phyloP scores from a whole-genome alignment of 2,797 vertebrate genomes.

The Chaetophractus vellerosus region DNA sequence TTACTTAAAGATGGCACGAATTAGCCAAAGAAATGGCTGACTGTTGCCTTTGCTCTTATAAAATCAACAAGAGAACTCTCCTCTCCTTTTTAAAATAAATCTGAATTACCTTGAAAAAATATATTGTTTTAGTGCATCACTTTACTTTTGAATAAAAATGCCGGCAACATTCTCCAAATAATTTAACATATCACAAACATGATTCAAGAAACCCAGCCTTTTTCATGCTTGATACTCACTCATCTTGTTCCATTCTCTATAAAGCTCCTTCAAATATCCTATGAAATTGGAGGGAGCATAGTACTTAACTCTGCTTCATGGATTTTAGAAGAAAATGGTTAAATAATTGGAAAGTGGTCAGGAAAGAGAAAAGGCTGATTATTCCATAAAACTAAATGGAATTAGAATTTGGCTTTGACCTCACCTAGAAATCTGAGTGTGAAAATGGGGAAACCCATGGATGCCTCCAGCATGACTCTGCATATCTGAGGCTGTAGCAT shows the following conservation, averaged over 20 bases:
- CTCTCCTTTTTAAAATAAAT: constrained; percentile 79
- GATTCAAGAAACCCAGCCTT: constrained; percentile 42
- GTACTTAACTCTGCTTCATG: constrained; percentile 65
- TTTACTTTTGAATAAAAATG: constrained; percentile 69
- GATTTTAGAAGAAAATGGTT: constrained; percentile 57
- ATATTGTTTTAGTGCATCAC: constrained; percentile 60
- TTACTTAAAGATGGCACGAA: constrained; percentile 59
- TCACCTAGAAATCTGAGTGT: constrained; percentile 64
- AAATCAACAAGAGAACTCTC: constrained; percentile 79
- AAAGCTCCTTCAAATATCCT: constrained; percentile 70
- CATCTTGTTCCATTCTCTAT: constrained; percentile 7
- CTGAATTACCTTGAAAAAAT: constrained; percentile 61
- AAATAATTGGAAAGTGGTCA: constrained; percentile 74
- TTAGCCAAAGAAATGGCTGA: constrained; percentile 70
- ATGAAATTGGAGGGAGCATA: constrained; percentile 64
- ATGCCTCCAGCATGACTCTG: constrained; percentile 57
- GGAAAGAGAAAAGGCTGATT: constrained; percentile 54
- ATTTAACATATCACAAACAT: constrained; percentile 1
- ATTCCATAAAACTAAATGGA: constrained; percentile 63
- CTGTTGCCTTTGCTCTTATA: constrained; percentile 75
- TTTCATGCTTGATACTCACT: neutral
- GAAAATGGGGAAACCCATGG: constrained; percentile 49
- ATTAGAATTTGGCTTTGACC: constrained; percentile 71
- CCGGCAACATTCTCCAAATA: constrained; percentile 20
- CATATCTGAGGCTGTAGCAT: constrained; percentile 28